phyloP scores from a whole-genome alignment of 2,888 invertebrate species.

The Eudasyphora cyanicolor region DNA sequence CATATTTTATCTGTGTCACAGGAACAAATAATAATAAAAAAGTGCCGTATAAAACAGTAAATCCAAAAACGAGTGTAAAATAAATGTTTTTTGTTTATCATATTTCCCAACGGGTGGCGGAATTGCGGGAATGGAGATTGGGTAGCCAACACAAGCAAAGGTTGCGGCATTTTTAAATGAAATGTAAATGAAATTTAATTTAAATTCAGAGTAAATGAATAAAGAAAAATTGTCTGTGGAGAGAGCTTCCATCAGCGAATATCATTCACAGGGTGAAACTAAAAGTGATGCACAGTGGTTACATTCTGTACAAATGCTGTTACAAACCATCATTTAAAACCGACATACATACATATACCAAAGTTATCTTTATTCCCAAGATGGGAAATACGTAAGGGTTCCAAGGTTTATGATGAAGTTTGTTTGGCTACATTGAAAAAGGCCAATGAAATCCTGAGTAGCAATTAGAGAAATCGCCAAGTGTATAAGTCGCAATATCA shows the following conservation, averaged over 20 bases:
- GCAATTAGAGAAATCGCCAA: too few relatives aligned
- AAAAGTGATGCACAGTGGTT: background rate
- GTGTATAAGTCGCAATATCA: too few relatives aligned
- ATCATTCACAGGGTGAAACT: background rate
- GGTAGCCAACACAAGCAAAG: background rate
- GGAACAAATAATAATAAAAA: constrained; percentile 3
- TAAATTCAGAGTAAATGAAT: constrained; percentile 35
- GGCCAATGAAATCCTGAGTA: too few relatives aligned
- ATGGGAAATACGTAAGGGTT: too few relatives aligned
- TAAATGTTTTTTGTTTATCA: background rate
- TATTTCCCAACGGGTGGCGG: background rate
- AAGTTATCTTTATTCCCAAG: too few relatives aligned
- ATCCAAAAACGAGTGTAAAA: background rate
- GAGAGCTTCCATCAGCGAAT: background rate
- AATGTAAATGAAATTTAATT: constrained; percentile 43
- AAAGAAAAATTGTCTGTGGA: background rate
- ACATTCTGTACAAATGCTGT: background rate
- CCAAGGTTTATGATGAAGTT: too few relatives aligned
- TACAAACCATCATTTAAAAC: too few relatives aligned
- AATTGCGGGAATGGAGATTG: too few relatives aligned
- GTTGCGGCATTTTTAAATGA: background rate
- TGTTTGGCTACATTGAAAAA: too few relatives aligned
- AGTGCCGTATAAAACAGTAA: background rate
- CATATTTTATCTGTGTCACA: constrained; percentile 25
- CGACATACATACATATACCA: too few relatives aligned